phyloP scores from a whole-genome alignment of 2,888 invertebrate genomes.

The Eristalis intricaria region DNA sequence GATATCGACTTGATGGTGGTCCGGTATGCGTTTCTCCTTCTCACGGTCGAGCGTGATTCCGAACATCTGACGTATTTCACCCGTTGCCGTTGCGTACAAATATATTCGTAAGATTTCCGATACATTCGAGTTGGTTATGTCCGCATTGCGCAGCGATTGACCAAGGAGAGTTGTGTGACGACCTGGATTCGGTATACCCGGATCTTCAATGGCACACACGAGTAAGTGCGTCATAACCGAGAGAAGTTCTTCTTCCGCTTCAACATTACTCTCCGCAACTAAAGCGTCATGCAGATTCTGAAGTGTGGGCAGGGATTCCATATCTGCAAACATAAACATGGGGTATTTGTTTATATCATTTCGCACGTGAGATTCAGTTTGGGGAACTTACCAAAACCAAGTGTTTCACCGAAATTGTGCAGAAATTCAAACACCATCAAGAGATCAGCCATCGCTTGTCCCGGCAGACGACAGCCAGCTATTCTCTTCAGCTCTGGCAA shows the following conservation, averaged over 20 bases:
- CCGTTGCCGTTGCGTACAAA: constrained; percentile 93
- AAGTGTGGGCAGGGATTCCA: constrained; percentile 92
- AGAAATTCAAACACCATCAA: constrained; percentile 98
- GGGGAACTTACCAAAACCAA: constrained; percentile 90
- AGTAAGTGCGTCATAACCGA: constrained; percentile 94
- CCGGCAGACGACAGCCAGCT: constrained; percentile 90
- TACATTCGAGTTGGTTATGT: constrained; percentile 94
- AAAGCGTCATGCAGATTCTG: constrained; percentile 93
- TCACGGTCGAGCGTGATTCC: constrained; percentile 92
- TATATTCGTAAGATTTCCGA: constrained; percentile 96
- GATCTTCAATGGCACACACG: constrained; percentile 96
- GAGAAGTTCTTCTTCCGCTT: constrained; percentile 91
- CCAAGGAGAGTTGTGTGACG: constrained; percentile 94
- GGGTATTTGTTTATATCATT: neutral
- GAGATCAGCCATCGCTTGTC: constrained; percentile 94
- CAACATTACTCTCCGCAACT: constrained; percentile 88
- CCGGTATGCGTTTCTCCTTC: constrained; percentile 89
- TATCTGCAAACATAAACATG: constrained; percentile 83
- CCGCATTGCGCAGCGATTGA: constrained; percentile 93
- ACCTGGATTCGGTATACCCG: constrained; percentile 93
- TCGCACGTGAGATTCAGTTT: neutral
- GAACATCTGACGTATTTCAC: constrained; percentile 90
- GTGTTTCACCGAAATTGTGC: constrained; percentile 96
- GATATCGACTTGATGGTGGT: constrained; percentile 90
- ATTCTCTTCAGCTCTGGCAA: constrained; percentile 89